Evolutionary conservation across 2,797 vertebrate species (phyloP).

Genomic region (Xenentodon cancila): DNA sequence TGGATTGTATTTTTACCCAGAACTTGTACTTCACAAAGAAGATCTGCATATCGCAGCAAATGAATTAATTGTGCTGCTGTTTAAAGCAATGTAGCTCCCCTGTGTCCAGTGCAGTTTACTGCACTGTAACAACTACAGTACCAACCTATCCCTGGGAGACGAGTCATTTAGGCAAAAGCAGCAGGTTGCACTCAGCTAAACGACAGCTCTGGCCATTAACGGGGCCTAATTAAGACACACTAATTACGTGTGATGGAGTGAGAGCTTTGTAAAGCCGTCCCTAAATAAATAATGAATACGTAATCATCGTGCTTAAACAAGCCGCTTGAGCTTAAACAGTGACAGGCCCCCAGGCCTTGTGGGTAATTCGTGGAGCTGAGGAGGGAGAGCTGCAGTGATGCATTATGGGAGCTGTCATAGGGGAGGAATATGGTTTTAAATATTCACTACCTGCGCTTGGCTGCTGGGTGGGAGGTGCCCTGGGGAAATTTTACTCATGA

Average conservation of each 20-base stretch:
- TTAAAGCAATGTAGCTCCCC: slow-evolving; percentile 18
- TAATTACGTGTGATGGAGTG: slow-evolving; percentile 85
- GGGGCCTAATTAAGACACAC: slow-evolving; percentile 79
- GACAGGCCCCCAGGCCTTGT: slow-evolving; percentile 55
- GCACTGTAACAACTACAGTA: slow-evolving; percentile 41
- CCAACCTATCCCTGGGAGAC: slow-evolving; percentile 58
- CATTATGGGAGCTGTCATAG: slow-evolving; percentile 71
- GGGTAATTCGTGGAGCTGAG: slow-evolving; percentile 54
- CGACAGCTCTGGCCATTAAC: slow-evolving; percentile 73
- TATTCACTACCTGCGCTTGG: slow-evolving; percentile 66
- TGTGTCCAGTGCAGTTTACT: slow-evolving; percentile 23
- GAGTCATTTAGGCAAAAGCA: slow-evolving; percentile 71
- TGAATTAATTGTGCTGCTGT: slow-evolving; percentile 17
- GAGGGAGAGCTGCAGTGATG: slow-evolving; percentile 47
- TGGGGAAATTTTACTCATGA: slow-evolving; percentile 48
- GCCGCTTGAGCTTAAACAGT: slow-evolving; percentile 72
- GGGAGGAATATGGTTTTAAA: slow-evolving; percentile 62
- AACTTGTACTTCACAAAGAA: background rate
- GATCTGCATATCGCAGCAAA: background rate
- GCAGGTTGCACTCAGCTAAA: slow-evolving; percentile 71
- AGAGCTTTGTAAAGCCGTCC: slow-evolving; percentile 58
- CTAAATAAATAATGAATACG: slow-evolving; percentile 79
- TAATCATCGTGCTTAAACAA: slow-evolving; percentile 77
- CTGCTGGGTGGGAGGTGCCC: slow-evolving; percentile 46
- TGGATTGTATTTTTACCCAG: background rate